Evolutionary conservation across 2,797 vertebrate species (phyloP), one percentile per base, ranked within the genome.

Genomic region (Catamblyrhynchus diadema): DNA sequence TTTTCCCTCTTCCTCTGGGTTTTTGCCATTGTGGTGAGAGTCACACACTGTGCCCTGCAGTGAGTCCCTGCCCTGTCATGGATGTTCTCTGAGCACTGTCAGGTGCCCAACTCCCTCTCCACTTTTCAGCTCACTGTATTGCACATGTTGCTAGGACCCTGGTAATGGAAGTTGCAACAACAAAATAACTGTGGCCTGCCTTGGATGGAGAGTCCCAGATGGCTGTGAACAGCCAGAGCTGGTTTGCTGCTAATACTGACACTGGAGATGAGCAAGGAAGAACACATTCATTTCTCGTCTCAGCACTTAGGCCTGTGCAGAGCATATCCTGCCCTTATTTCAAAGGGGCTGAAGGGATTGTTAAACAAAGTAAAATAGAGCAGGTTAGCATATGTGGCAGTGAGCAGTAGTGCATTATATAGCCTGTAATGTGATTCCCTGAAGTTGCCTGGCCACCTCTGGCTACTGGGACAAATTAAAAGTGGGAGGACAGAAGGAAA

Each of bases 301-400:
- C 39, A 66, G 60, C 21, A 78, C 9, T 70, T 32, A 13, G 50
- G 23, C 15, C 21, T 37, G 13, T 39, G 53, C 39, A 65, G 57
- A 54, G 23, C 2, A 1, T 7, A 35, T 57, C 39, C 37, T 4
- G 6, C 10, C 41, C 9, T 30, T 54, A 78, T 37, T 78, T 86
- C 50, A 50, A 62, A 78, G 60, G 44, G 30, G 41, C 24, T 65
- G 73, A 78, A 78, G 18, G 17, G 18, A 22, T 39, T 81, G 16
- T 56, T 66, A 57, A 89, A 77, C 37, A 42, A 72, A 79, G 39
- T 47, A 28, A 86, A 84, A 77, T 8, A 28, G 21, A n/a, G 15
- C n/a, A 83, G 23, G 50, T 48, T 71, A 64, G 24, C 3, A 2
- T 3, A 35, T 0, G 1, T 7, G 19, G 8, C 32, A 64, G 41